Conservation (phyloP, 2,888 invertebrate genomes). For the Embidobia sp. region DNA sequence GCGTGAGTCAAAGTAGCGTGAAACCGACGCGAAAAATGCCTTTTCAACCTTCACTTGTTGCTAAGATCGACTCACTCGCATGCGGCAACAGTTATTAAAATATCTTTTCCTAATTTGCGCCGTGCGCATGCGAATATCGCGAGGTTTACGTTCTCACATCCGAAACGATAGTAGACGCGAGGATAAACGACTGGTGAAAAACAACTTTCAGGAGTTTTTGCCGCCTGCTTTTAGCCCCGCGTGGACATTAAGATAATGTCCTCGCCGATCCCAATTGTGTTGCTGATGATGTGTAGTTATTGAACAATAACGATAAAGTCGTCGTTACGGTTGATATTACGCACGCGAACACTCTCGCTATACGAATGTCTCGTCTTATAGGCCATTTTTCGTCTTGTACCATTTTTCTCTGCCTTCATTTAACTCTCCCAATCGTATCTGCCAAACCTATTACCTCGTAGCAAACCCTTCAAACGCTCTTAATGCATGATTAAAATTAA, state of each 20-base stretch:
- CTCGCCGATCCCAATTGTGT: conserved; percentile 2
- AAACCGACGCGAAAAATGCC: conserved; percentile 40
- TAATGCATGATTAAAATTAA: too few relatives aligned
- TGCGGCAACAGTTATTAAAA: conserved; percentile 39
- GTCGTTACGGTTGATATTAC: not conserved
- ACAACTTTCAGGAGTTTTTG: conserved; percentile 8
- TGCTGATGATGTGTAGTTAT: not conserved
- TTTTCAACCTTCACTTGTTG: conserved; percentile 43
- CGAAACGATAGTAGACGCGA: conserved; percentile 26
- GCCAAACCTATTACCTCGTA: too few relatives aligned
- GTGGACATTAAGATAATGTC: conserved; percentile 11
- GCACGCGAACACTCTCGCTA: too few relatives aligned
- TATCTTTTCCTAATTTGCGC: conserved; percentile 51
- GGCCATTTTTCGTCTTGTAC: too few relatives aligned
- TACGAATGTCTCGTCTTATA: too few relatives aligned
- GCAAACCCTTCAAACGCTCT: too few relatives aligned
- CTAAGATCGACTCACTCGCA: conserved; percentile 25
- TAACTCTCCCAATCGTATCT: too few relatives aligned
- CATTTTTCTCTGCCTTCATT: too few relatives aligned
- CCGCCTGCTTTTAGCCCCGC: conserved; percentile 2
- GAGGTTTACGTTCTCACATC: conserved; percentile 40
- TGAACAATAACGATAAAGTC: conserved; percentile 13
- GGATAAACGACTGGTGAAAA: conserved; percentile 1
- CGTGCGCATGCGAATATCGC: conserved; percentile 19
- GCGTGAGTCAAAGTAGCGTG: conserved; percentile 40